Evolutionary conservation across 2,113 vertebrate species (phyloP), one percentile per base, ranked within the genome.

Genomic region (Danionella cerebrum): DNA sequence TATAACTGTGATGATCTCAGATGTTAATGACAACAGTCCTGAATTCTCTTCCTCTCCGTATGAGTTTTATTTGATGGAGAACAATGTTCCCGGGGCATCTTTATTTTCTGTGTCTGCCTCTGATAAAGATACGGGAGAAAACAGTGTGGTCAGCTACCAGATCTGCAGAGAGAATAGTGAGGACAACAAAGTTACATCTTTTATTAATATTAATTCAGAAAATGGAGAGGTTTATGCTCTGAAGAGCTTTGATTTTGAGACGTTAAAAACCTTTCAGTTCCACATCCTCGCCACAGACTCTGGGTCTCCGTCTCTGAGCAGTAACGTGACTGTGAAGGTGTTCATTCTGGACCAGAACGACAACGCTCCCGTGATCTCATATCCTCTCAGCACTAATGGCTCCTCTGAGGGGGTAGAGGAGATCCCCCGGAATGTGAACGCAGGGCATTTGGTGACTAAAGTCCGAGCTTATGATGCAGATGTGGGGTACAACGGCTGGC

Each of bases 21-120:
- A 84, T 73, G 62, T 79, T 21, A 88, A 88, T 45, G 86, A 88
- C n/a, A 88, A 88, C 36, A 75, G 45, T 8, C 83, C 83, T n/a
- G 35, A 38, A 27, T 84, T 84, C 62, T 35, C 42, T 3, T 6
- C 69, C 3, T 68, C 33, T 12, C 62, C 78, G 6, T 74, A 78
- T 36, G 69, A 14, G 1, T 69, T 80, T 31, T 83, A 81, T 42
- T 14, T 84, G 12, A 18, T 24, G 27, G 87, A 88, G 72, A 84
- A 84, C 45, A 88, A 86, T 44, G 31, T 60, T 0, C 29, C 72
- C 8, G 59, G 65, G 1, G 24, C 48, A 24, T 53, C 67, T 0
- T 35, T 86, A 9, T 85, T 85, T 59, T 81, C 79, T 18, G 79
- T 88, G 0, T 78, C 6, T 1, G 87, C 87, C 2, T 72, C 12